Evolutionary conservation across 2,888 invertebrate genomes (phyloP).

Genomic region (Elmis aenea): DNA sequence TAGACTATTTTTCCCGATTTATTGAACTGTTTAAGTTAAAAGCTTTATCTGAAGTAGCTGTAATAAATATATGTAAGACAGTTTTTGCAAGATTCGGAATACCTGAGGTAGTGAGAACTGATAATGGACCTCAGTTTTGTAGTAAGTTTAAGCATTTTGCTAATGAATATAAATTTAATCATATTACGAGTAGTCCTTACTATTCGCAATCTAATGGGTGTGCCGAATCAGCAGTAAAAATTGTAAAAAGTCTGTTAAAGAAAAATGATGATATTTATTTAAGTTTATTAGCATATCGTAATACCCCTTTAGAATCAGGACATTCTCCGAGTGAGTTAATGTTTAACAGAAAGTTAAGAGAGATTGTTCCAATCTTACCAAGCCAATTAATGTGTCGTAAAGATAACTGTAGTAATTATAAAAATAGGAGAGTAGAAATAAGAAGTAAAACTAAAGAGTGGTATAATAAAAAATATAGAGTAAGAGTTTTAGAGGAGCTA

Average conservation of each 20-base stretch:
- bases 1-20: constrained; percentile 16
- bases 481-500: too few species aligned
- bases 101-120: constrained; percentile 17
- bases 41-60: constrained; percentile 1
- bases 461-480: too few species aligned
- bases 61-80: constrained; percentile 8
- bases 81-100: constrained; percentile 20
- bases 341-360: constrained; percentile 1
- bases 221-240: constrained; percentile 14
- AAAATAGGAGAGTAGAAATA: too few species aligned
- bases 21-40: too few species aligned
- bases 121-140: constrained; percentile 9
- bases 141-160: too few species aligned
- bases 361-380: constrained; percentile 3
- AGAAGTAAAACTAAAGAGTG: too few species aligned
- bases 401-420: too few species aligned
- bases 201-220: constrained; percentile 14
- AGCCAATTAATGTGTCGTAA: too few species aligned
- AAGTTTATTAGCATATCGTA: constrained; percentile 9
- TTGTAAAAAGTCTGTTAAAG: constrained; percentile 9
- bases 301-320: constrained; percentile 11
- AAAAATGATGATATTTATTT: constrained; percentile 10
- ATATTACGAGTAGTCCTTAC: constrained; percentile 20
- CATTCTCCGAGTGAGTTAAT: constrained; percentile 8
- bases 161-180: constrained; percentile 10